Evolutionary conservation across 2,797 vertebrate genomes (phyloP).

Genomic region (Monodelphis domestica): DNA sequence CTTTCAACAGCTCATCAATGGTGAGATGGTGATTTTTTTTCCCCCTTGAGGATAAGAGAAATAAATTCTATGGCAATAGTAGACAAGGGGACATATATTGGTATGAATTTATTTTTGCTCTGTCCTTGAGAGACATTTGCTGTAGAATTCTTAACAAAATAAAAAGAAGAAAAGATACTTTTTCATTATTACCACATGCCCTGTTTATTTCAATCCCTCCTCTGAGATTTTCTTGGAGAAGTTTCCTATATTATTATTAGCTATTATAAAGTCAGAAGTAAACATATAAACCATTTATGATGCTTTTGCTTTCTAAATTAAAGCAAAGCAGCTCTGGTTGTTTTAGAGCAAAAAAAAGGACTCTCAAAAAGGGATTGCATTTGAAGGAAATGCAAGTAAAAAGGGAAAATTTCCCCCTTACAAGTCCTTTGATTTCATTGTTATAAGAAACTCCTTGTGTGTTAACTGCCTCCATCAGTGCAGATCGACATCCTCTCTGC

Average conservation of each 20-base stretch:
- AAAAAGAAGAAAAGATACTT: neutral
- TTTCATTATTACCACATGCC: neutral
- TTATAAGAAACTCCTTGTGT: neutral
- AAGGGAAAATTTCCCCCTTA: too few species aligned
- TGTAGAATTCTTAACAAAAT: neutral
- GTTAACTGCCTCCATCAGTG: neutral
- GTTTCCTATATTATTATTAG: neutral
- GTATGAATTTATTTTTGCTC: neutral
- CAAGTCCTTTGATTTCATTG: neutral
- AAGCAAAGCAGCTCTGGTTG: neutral
- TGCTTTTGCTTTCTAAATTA: neutral
- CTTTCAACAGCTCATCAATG: neutral
- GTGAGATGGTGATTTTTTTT: neutral
- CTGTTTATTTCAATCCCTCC: neutral
- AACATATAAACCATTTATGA: neutral
- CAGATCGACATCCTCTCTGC: neutral
- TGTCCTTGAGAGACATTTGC: neutral
- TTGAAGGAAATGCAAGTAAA: neutral
- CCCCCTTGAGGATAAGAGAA: neutral
- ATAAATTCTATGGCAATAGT: neutral
- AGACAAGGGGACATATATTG: neutral
- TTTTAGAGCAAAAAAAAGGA: neutral
- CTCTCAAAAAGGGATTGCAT: neutral
- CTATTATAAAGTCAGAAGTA: neutral
- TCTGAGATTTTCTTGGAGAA: neutral